A percentile compares a stretch with the other conserved stretches of the same genome.
Evolutionary conservation across 2,888 invertebrate genomes (phyloP).

Genomic region (Portevinia maculata): DNA sequence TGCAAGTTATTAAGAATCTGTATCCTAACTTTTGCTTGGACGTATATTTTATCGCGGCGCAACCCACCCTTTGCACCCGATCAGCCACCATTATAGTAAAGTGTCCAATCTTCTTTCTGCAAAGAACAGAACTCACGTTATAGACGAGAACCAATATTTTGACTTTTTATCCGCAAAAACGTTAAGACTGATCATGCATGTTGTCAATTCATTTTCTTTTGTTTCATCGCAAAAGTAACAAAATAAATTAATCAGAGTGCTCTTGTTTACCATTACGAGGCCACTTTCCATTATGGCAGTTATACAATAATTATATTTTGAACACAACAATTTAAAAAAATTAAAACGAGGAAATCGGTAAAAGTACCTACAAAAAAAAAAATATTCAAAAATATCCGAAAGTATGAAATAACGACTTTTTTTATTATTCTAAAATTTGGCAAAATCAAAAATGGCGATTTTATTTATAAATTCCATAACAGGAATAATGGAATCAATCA

Average conservation of each 20-base stretch:
- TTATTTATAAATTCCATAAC: no score
- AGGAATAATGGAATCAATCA: background rate
- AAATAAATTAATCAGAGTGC: background rate
- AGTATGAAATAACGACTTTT: no score
- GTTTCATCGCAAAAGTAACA: constrained; percentile 11
- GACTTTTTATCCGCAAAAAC: background rate
- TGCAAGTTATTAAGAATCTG: constrained; percentile 80
- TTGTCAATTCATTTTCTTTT: background rate
- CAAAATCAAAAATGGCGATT: no score
- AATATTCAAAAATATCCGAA: no score
- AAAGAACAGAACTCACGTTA: background rate
- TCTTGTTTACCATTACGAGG: no score
- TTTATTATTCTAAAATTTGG: no score
- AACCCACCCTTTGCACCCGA: constrained; percentile 80
- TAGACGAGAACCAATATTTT: background rate
- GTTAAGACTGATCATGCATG: background rate
- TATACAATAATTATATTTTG: no score
- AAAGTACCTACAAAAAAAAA: no score
- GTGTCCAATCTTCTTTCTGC: constrained; percentile 81
- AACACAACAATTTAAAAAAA: no score
- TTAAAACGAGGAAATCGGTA: no score
- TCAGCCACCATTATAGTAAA: constrained; percentile 80
- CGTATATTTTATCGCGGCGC: constrained; percentile 79
- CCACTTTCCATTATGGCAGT: no score
- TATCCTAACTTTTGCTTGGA: constrained; percentile 54